Conservation (phyloP, 2,113 vertebrate species). For the Istiophorus platypterus region DNA sequence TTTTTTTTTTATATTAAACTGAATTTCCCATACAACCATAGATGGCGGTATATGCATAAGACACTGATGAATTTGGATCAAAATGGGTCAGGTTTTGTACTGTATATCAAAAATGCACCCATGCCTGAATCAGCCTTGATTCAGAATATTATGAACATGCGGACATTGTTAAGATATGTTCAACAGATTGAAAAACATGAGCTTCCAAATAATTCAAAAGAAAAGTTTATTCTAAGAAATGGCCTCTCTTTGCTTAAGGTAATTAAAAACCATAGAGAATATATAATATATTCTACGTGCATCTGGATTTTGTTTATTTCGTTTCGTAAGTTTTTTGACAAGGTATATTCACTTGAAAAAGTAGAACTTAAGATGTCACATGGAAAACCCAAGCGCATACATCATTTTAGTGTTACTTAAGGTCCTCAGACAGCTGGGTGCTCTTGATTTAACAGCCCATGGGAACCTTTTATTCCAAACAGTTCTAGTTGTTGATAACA, state of each 20-base stretch:
- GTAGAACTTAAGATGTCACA: neutral
- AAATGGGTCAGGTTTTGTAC: neutral
- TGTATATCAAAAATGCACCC: neutral
- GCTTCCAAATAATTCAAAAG: too few species aligned
- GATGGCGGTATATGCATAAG: neutral
- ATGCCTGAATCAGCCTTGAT: constrained; percentile 3
- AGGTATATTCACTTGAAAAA: neutral
- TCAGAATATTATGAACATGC: too few species aligned
- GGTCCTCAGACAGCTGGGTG: constrained; percentile 55
- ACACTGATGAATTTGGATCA: neutral
- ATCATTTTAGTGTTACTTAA: constrained; percentile 27
- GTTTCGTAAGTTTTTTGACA: neutral
- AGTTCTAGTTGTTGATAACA: constrained; percentile 43
- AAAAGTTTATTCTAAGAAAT: too few species aligned
- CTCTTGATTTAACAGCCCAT: constrained; percentile 46
- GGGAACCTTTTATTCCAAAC: constrained; percentile 47
- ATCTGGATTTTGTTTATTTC: neutral
- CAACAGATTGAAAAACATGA: too few species aligned
- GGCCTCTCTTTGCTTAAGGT: too few species aligned
- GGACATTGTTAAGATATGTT: too few species aligned
- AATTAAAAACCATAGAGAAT: too few species aligned
- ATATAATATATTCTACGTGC: neutral
- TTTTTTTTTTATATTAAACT: too few species aligned
- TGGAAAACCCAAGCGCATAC: neutral
- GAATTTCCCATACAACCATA: neutral